These are phyloP conservation scores for Arge pagana DNA, from an alignment of 2,888 invertebrate species.

Conservation along the genomic window DNA sequence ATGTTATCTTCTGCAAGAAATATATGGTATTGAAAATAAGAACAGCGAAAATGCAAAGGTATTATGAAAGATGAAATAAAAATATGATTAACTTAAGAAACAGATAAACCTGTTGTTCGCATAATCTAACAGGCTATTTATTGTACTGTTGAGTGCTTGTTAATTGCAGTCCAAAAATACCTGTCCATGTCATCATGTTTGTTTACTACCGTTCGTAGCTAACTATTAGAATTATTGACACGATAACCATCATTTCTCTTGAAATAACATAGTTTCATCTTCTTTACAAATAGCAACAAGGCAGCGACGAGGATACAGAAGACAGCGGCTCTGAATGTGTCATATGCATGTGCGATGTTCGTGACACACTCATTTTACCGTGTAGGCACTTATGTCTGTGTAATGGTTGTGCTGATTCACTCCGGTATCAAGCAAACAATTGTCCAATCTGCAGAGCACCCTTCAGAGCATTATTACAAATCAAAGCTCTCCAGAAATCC, in stretches of 20 bases:
- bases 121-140: neutral
- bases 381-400: constrained; percentile 97
- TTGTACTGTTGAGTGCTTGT: no score
- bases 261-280: constrained; percentile 6
- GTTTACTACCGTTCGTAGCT: constrained; percentile 1
- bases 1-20: constrained; percentile 95
- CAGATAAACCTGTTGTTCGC: constrained; percentile 6
- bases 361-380: constrained; percentile 96
- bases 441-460: constrained; percentile 99
- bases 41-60: constrained; percentile 72
- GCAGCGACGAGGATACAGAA: constrained; percentile 84
- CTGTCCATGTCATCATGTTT: no score
- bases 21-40: constrained; percentile 99
- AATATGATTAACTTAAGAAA: neutral
- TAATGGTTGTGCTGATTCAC: constrained; percentile 95
- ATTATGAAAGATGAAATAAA: no score
- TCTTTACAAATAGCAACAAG: constrained; percentile 47
- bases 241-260: no score
- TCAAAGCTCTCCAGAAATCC: constrained; percentile 86
- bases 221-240: neutral
- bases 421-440: constrained; percentile 96
- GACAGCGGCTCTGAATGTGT: constrained; percentile 98
- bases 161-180: no score
- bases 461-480: constrained; percentile 94
- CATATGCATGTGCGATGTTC: constrained; percentile 97